Percentiles rank a stretch among this genome's conserved stretches.
phyloP scores from a whole-genome alignment of 23 tunicate species.

The Halocynthia roretzi region DNA sequence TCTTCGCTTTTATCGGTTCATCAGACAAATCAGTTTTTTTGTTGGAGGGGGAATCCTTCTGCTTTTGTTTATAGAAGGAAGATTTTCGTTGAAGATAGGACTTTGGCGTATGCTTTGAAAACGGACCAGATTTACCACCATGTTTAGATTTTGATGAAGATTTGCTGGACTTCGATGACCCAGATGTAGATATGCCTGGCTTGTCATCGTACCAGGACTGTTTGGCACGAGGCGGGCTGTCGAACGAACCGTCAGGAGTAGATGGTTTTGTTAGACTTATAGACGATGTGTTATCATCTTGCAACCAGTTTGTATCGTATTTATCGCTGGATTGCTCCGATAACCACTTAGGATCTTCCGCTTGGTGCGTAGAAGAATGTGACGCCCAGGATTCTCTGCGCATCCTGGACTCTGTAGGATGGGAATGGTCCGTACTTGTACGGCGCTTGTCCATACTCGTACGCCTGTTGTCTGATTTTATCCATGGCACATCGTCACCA shows the following conservation, averaged over 20 bases:
- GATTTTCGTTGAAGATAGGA: constrained; percentile 1
- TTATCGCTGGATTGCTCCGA: constrained; percentile 15
- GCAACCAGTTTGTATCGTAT: constrained; percentile 23
- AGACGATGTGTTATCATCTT: constrained; percentile 12
- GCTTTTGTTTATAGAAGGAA: constrained; percentile 7
- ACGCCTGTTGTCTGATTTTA: background rate
- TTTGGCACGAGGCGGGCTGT: constrained; percentile 5
- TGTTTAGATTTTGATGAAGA: background rate
- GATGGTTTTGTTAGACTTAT: constrained; percentile 8
- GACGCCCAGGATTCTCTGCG: constrained; percentile 10
- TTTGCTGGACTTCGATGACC: background rate
- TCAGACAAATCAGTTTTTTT: background rate
- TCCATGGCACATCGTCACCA: constrained; percentile 7
- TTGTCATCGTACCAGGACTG: background rate
- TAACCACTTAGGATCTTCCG: constrained; percentile 15
- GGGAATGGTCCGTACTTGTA: too few relatives aligned
- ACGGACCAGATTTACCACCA: background rate
- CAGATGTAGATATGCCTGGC: background rate
- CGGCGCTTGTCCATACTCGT: background rate
- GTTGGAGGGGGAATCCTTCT: background rate
- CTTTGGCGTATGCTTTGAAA: constrained; percentile 1
- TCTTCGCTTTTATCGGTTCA: constrained; percentile 13
- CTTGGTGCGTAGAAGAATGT: background rate
- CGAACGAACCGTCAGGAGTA: background rate
- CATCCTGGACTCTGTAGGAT: background rate